These are phyloP conservation scores for Stenopsyche tienmushanensis DNA, from an alignment of 1,140 invertebrate genomes.

Conservation along the genomic window DNA sequence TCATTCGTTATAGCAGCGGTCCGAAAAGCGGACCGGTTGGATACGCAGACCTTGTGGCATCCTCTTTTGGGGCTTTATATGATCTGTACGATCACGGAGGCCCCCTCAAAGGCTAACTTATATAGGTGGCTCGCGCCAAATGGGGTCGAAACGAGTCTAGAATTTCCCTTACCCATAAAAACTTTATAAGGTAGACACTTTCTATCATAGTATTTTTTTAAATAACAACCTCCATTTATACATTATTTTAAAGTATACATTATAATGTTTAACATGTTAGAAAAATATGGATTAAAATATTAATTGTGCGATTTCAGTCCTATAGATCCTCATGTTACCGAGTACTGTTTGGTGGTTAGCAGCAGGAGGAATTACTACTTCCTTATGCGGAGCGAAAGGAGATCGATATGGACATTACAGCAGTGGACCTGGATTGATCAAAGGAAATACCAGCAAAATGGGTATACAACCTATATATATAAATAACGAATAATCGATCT, in stretches of 20 bases:
- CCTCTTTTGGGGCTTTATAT: too few species aligned
- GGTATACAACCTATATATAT: conserved; percentile 17
- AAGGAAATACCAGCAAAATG: conserved; percentile 35
- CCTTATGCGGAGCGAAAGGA: conserved; percentile 57
- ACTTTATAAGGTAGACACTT: too few species aligned
- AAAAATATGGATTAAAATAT: neutral
- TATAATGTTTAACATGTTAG: neutral
- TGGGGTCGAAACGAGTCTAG: too few species aligned
- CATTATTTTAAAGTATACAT: too few species aligned
- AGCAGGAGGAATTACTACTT: conserved; percentile 57
- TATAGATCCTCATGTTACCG: conserved; percentile 59
- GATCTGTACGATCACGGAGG: too few species aligned
- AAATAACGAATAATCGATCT: neutral
- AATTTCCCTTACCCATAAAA: too few species aligned
- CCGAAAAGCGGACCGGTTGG: too few species aligned
- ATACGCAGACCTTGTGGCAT: too few species aligned
- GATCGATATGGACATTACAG: conserved; percentile 40
- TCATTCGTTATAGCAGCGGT: too few species aligned
- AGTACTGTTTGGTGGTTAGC: conserved; percentile 61
- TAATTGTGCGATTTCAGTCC: conserved; percentile 49
- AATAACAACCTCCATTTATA: neutral
- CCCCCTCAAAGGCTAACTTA: too few species aligned
- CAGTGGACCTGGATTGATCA: conserved; percentile 6
- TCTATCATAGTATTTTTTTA: too few species aligned
- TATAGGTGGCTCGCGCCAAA: too few species aligned